Percentiles rank a stretch among this genome's conserved stretches.
These are phyloP conservation scores for Cassiopea andromeda DNA, from an alignment of 30 jellyfish, hydroid and myxozoan species.

Conservation along the genomic window DNA sequence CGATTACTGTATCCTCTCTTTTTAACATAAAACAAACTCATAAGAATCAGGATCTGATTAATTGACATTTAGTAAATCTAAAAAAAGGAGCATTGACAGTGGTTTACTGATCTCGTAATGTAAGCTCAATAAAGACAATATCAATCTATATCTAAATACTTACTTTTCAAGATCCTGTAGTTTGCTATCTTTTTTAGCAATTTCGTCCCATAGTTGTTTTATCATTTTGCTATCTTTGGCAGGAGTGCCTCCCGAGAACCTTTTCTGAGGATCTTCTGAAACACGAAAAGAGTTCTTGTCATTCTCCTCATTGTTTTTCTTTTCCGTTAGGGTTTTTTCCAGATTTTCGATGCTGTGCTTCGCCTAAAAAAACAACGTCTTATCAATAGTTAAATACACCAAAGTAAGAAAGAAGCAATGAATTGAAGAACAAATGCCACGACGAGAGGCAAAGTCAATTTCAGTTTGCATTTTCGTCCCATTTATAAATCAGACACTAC, in stretches of 20 bases:
- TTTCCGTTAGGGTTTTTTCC: conserved; percentile 53
- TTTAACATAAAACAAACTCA: no score
- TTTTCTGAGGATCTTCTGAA: conserved; percentile 47
- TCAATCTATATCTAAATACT: not conserved
- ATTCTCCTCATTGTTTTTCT: conserved; percentile 44
- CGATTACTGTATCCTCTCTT: no score
- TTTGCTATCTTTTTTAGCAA: conserved; percentile 76
- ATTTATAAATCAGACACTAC: no score
- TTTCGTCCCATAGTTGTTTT: conserved; percentile 84
- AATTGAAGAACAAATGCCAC: no score
- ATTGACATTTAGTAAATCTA: no score
- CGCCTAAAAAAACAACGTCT: conserved; percentile 23
- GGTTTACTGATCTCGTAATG: no score
- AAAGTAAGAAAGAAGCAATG: no score
- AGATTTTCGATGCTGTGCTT: conserved; percentile 39
- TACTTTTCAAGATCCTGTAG: conserved; percentile 86
- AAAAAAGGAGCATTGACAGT: no score
- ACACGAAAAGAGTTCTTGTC: conserved; percentile 29
- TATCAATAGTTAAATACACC: not conserved
- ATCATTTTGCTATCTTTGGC: conserved; percentile 72
- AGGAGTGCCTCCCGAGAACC: conserved; percentile 55
- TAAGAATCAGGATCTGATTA: no score
- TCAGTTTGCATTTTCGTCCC: no score
- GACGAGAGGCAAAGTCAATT: no score
- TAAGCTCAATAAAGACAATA: not conserved